Percentiles rank a stretch among this genome's conserved stretches.
Conservation (phyloP, 2,888 invertebrate species). For the Physocephala rufipes region DNA sequence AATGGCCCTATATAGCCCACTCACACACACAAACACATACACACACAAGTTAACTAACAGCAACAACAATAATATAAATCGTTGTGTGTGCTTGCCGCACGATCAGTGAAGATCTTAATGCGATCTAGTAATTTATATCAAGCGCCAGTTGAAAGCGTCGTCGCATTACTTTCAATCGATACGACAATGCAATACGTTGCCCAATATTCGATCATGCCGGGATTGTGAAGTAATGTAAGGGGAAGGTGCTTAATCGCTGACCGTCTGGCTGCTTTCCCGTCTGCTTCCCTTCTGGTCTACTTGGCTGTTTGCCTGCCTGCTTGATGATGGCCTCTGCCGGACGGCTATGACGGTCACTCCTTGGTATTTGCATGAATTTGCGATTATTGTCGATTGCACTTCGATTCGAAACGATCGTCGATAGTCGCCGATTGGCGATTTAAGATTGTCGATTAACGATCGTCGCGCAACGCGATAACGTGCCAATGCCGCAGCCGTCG, state of each 20-base stretch:
- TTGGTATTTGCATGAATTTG: slow-evolving; percentile 51
- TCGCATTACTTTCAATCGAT: neutral
- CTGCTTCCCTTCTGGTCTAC: no score
- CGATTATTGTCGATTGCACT: slow-evolving; percentile 47
- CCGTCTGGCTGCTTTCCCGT: no score
- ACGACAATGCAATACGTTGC: neutral
- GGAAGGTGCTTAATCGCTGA: neutral
- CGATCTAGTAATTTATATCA: slow-evolving; percentile 53
- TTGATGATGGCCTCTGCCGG: slow-evolving; percentile 48
- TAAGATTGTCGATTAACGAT: slow-evolving; percentile 11
- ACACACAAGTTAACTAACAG: no score
- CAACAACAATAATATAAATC: slow-evolving; percentile 16
- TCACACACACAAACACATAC: neutral
- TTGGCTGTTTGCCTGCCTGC: no score
- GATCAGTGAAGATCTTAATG: slow-evolving; percentile 52
- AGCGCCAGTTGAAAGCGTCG: slow-evolving; percentile 46
- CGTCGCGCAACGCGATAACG: slow-evolving; percentile 24
- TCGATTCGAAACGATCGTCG: slow-evolving; percentile 44
- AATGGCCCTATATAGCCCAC: neutral
- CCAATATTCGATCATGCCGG: neutral
- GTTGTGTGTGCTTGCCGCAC: slow-evolving; percentile 43
- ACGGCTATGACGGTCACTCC: no score
- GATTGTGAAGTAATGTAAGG: neutral
- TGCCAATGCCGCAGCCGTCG: neutral
- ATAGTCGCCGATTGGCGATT: slow-evolving; percentile 15